Evolutionary conservation across 2,888 invertebrate species (phyloP).

Genomic region (Hololepta plana): DNA sequence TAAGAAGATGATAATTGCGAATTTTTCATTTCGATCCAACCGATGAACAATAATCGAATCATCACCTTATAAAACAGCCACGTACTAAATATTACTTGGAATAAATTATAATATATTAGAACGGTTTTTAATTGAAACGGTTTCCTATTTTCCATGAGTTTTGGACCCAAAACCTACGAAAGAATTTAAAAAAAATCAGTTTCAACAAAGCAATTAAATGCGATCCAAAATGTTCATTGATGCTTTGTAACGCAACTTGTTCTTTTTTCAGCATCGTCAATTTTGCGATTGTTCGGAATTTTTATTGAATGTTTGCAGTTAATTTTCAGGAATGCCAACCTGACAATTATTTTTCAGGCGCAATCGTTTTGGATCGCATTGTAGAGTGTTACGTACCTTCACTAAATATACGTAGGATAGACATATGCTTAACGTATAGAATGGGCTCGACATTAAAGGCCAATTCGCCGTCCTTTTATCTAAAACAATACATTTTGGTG

Average conservation of each 20-base stretch:
- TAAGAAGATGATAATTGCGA: background rate
- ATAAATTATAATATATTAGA: conserved; percentile 72
- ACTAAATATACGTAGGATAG: conserved; percentile 70
- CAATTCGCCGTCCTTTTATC: conserved; percentile 81
- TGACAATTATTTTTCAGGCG: no score
- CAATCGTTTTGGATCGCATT: no score
- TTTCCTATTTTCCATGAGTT: conserved; percentile 77
- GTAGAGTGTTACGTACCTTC: no score
- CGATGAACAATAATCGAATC: conserved; percentile 9
- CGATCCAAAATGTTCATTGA: no score
- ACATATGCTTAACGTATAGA: conserved; percentile 71
- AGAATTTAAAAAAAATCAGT: no score
- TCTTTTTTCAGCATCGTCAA: no score
- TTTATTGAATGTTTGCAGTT: no score
- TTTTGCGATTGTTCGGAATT: no score
- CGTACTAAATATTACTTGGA: conserved; percentile 76
- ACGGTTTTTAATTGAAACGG: conserved; percentile 64
- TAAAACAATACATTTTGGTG: conserved; percentile 32
- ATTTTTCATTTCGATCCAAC: conserved; percentile 1
- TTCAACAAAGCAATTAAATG: no score
- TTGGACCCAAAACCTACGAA: conserved; percentile 75
- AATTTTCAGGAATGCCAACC: no score
- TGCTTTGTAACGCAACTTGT: no score
- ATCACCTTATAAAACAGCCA: conserved; percentile 87
- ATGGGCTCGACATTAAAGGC: conserved; percentile 78